These are phyloP conservation scores for Endotricha flammealis DNA, from an alignment of 2,888 invertebrate species.

Conservation along the genomic window DNA sequence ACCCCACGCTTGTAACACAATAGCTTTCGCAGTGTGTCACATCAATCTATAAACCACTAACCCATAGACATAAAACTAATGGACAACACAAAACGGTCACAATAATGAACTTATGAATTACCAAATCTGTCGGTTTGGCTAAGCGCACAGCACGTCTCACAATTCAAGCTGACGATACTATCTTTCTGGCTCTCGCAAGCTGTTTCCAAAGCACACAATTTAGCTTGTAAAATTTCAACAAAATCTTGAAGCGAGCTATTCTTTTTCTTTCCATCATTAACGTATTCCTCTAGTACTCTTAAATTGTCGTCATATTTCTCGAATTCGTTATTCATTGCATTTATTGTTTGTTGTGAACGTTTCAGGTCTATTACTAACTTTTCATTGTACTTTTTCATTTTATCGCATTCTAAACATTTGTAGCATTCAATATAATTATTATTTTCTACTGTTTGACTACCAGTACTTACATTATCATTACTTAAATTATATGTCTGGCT, in stretches of 20 bases:
- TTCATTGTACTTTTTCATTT: conserved; percentile 27
- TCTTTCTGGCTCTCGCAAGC: conserved; percentile 39
- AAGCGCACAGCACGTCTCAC: conserved; percentile 25
- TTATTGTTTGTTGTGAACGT: conserved; percentile 28
- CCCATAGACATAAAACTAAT: too few species aligned
- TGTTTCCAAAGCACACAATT: conserved; percentile 38
- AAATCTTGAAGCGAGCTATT: conserved; percentile 38
- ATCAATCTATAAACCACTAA: too few species aligned
- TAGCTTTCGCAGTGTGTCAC: too few species aligned
- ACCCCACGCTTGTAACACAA: too few species aligned
- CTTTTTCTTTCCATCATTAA: conserved; percentile 40
- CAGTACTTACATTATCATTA: neutral
- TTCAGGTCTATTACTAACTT: conserved; percentile 44
- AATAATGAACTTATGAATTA: conserved; percentile 15
- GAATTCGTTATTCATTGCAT: conserved; percentile 42
- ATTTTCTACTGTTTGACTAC: conserved; percentile 33
- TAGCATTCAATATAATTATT: conserved; percentile 31
- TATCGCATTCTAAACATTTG: conserved; percentile 48
- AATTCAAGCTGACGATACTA: conserved; percentile 31
- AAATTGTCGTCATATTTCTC: conserved; percentile 48
- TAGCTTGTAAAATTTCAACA: conserved; percentile 37
- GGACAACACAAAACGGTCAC: conserved; percentile 1
- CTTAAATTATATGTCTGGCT: conserved; percentile 1
- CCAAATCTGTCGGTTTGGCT: conserved; percentile 25
- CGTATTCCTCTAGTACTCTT: conserved; percentile 34